Percentiles rank a stretch among this genome's conserved stretches.
Evolutionary conservation across 1,140 invertebrate species (phyloP).

Genomic region (Idris sp.): DNA sequence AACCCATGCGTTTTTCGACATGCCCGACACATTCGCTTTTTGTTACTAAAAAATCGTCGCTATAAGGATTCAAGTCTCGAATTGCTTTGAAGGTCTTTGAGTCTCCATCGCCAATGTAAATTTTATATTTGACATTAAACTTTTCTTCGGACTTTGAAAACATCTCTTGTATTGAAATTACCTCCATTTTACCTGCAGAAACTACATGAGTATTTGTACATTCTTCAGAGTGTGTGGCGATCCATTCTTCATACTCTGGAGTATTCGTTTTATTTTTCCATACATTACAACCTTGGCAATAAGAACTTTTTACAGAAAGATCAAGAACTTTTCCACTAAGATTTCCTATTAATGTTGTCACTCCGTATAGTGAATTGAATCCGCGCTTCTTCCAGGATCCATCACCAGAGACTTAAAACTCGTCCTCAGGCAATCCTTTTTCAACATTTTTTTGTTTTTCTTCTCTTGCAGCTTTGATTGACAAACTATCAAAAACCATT

Average conservation of each 20-base stretch:
- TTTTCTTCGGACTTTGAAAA: slow-evolving; percentile 38
- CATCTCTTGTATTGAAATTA: slow-evolving; percentile 32
- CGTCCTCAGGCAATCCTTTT: slow-evolving; percentile 18
- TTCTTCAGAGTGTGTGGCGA: slow-evolving; percentile 25
- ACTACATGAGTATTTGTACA: slow-evolving; percentile 29
- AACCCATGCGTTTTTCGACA: slow-evolving; percentile 43
- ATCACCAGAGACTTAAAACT: slow-evolving; percentile 51
- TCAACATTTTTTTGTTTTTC: slow-evolving; percentile 45
- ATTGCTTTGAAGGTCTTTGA: slow-evolving; percentile 36
- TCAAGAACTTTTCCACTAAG: slow-evolving; percentile 57
- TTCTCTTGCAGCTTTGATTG: slow-evolving; percentile 40
- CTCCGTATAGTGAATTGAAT: slow-evolving; percentile 38
- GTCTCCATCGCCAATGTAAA: slow-evolving; percentile 51
- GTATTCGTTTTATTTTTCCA: slow-evolving; percentile 38
- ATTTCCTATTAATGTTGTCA: slow-evolving; percentile 46
- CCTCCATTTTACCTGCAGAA: slow-evolving; percentile 42
- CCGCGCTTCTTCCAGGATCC: slow-evolving; percentile 42
- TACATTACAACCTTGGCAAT: slow-evolving; percentile 42
- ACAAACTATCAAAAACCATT: slow-evolving; percentile 4
- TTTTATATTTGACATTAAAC: slow-evolving; percentile 32
- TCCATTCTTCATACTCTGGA: slow-evolving; percentile 55
- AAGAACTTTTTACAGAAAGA: slow-evolving; percentile 40
- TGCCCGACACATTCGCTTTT: slow-evolving; percentile 49
- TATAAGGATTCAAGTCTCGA: slow-evolving; percentile 19
- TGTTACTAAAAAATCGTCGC: slow-evolving; percentile 19